Conservation (phyloP, 2,113 vertebrate genomes). For the Emydura subglobosa region DNA sequence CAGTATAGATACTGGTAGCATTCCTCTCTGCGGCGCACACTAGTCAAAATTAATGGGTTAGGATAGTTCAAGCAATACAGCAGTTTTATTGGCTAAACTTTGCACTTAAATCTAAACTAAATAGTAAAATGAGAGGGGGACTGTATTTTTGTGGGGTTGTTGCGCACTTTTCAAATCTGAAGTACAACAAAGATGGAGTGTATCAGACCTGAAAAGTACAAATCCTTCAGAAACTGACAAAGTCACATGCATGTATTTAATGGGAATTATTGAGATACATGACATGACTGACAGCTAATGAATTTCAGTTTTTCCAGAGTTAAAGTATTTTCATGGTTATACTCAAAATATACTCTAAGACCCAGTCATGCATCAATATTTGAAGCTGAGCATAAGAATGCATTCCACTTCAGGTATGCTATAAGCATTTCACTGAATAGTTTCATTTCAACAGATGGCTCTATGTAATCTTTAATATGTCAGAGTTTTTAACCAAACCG, state of each 20-base stretch:
- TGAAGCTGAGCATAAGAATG: neutral
- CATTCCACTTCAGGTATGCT: neutral
- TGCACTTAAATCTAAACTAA: neutral
- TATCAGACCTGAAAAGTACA: neutral
- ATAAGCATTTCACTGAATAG: no score
- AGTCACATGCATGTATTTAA: neutral
- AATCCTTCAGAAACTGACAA: neutral
- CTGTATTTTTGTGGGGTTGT: neutral
- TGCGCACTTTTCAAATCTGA: neutral
- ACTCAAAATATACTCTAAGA: neutral
- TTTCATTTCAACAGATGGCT: no score
- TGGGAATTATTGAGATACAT: neutral
- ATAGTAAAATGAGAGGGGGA: neutral
- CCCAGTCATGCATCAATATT: no score
- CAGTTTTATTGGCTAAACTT: neutral
- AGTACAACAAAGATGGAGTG: neutral
- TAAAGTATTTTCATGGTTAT: neutral
- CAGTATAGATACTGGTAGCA: neutral
- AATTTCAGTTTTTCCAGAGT: no score
- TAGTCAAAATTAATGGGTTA: neutral
- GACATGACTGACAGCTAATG: no score
- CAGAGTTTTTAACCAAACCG: no score
- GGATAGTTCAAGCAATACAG: neutral
- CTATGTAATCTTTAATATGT: no score
- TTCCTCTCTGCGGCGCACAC: neutral